A percentile compares a stretch with the other conserved stretches of the same genome.
Evolutionary conservation across 2,113 vertebrate species (phyloP).

Genomic region (Oriolus oriolus): DNA sequence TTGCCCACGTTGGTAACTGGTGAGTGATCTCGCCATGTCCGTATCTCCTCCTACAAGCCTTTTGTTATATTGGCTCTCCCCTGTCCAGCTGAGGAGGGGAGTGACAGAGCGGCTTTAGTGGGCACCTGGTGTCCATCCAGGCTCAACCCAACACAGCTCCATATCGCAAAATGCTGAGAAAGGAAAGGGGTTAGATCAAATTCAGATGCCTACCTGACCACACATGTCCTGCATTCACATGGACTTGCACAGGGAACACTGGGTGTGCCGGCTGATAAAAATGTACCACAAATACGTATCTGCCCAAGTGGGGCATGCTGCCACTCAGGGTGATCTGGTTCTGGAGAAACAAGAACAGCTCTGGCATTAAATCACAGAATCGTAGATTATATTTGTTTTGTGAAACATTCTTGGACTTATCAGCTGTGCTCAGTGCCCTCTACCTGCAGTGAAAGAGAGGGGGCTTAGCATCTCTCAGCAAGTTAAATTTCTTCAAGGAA

Average conservation of each 20-base stretch:
- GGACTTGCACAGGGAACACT: constrained; percentile 76
- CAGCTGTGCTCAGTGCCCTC: background rate
- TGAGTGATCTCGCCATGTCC: background rate
- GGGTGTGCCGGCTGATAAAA: constrained; percentile 81
- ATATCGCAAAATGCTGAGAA: background rate
- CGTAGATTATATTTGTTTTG: background rate
- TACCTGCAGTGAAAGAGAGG: background rate
- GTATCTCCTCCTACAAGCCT: background rate
- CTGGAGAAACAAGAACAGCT: constrained; percentile 65
- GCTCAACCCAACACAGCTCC: background rate
- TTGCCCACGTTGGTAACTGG: background rate
- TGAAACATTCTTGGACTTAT: background rate
- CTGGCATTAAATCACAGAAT: background rate
- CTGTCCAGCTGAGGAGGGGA: background rate
- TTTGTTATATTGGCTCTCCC: background rate
- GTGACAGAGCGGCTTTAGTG: background rate
- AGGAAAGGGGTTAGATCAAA: background rate
- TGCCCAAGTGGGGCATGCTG: constrained; percentile 69
- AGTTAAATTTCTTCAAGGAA: background rate
- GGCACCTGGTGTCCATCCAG: background rate
- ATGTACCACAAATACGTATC: constrained; percentile 80
- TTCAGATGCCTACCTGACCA: constrained; percentile 77
- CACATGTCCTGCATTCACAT: constrained; percentile 64
- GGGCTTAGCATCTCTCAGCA: background rate
- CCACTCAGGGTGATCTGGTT: constrained; percentile 78